Percentiles rank a stretch among this genome's conserved stretches.
These are phyloP conservation scores for Drosophila ustulata DNA, from an alignment of 2,888 invertebrate species.

Conservation along the genomic window DNA sequence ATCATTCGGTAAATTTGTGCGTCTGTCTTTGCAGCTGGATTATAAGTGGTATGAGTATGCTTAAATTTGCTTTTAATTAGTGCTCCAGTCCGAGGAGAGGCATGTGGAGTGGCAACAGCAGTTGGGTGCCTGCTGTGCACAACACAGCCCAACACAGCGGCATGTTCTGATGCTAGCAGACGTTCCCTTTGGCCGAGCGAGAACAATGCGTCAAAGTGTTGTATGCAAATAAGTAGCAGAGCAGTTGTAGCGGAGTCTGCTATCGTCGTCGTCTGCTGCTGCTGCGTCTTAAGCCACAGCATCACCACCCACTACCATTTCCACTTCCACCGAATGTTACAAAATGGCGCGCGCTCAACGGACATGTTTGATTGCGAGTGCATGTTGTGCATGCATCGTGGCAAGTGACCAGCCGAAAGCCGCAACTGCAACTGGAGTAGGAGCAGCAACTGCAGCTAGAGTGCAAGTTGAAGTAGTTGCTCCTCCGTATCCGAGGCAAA, in stretches of 20 bases:
- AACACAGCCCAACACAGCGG: slow-evolving; percentile 9
- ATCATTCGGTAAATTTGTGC: slow-evolving; percentile 65
- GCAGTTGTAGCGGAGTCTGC: slow-evolving; percentile 2
- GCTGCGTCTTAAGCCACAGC: slow-evolving; percentile 30
- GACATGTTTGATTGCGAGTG: slow-evolving; percentile 74
- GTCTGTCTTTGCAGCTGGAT: slow-evolving; percentile 26
- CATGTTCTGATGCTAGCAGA: slow-evolving; percentile 32
- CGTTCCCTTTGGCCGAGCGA: slow-evolving; percentile 34
- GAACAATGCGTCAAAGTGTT: slow-evolving; percentile 73
- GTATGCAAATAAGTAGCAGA: slow-evolving; percentile 57
- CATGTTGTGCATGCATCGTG: slow-evolving; percentile 69
- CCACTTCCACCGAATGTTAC: slow-evolving; percentile 30
- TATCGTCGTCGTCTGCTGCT: slow-evolving; percentile 5
- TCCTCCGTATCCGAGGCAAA: slow-evolving; percentile 24
- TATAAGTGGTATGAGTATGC: slow-evolving; percentile 42
- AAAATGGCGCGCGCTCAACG: slow-evolving; percentile 54
- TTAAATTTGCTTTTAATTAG: slow-evolving; percentile 75
- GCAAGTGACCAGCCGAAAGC: slow-evolving; percentile 48
- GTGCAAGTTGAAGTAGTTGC: slow-evolving; percentile 8
- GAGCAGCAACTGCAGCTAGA: slow-evolving; percentile 8
- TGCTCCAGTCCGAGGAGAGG: slow-evolving; percentile 40
- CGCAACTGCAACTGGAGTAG: slow-evolving; percentile 16
- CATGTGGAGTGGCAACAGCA: slow-evolving; percentile 21
- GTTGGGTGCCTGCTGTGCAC: slow-evolving; percentile 26
- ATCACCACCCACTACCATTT: not conserved